Conservation (phyloP, 1,140 invertebrate species). For the Brachionus rubens region DNA sequence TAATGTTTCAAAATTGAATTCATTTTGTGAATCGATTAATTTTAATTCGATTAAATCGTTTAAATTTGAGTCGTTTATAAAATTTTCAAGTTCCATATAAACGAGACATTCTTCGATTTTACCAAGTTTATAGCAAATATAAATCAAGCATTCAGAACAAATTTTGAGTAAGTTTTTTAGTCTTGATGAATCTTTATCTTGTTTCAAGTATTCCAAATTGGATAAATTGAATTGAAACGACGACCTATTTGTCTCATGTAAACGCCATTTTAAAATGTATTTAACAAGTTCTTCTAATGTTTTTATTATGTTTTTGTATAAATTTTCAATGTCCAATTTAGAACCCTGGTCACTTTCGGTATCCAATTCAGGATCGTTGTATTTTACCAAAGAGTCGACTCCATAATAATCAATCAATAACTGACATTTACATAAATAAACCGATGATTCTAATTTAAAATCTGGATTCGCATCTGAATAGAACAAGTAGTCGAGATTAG, state of each 20-base stretch:
- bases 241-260: conserved; percentile 15
- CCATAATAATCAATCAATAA: conserved; percentile 21
- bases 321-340: conserved; percentile 8
- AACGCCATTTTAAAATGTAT: neutral
- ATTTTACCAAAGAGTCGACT: neutral
- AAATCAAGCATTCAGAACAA: conserved; percentile 15
- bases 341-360: neutral
- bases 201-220: conserved; percentile 12
- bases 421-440: conserved; percentile 34
- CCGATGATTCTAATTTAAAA: conserved; percentile 22
- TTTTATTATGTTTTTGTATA: conserved; percentile 5
- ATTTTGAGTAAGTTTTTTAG: neutral
- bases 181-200: neutral
- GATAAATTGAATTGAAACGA: conserved; percentile 1
- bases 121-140: conserved; percentile 5
- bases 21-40: conserved; percentile 3
- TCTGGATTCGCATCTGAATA: conserved; percentile 25
- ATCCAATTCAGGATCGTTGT: neutral
- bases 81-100: conserved; percentile 35
- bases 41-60: conserved; percentile 31
- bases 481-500: neutral
- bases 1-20: conserved; percentile 12
- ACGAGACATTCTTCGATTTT: conserved; percentile 21
- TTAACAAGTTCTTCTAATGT: neutral
- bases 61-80: conserved; percentile 6